Evolutionary conservation across 2,797 vertebrate genomes (phyloP).

Genomic region (Tokudaia muenninki): DNA sequence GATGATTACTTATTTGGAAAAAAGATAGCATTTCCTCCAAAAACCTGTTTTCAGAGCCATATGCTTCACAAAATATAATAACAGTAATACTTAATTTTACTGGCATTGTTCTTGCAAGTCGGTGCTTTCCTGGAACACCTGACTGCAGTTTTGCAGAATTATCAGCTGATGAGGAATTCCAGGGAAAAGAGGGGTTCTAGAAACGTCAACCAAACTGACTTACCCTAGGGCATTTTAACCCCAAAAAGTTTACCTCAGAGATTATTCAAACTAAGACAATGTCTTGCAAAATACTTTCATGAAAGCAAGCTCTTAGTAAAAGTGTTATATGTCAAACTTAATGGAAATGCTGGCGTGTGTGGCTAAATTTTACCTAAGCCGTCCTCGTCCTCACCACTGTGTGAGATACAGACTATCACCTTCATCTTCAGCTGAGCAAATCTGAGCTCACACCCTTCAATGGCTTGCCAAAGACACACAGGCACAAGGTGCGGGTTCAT

Average conservation of each 20-base stretch:
- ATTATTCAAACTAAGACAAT: constrained; percentile 8
- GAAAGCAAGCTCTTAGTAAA: neutral
- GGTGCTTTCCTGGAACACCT: neutral
- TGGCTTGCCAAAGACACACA: neutral
- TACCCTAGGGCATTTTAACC: neutral
- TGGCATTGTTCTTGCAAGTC: neutral
- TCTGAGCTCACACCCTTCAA: neutral
- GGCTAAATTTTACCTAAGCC: neutral
- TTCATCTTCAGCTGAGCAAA: neutral
- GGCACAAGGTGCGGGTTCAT: neutral
- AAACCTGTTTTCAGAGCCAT: constrained; percentile 25
- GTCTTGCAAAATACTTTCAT: constrained; percentile 37
- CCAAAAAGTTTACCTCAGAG: neutral
- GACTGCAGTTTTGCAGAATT: constrained; percentile 7
- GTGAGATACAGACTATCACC: neutral
- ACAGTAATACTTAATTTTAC: constrained; percentile 3
- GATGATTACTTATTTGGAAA: constrained; percentile 13
- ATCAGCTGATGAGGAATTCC: neutral
- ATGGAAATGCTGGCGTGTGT: neutral
- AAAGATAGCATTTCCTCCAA: neutral
- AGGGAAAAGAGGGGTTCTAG: neutral
- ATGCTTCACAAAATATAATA: neutral
- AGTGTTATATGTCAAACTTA: constrained; percentile 7
- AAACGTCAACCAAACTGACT: constrained; percentile 3
- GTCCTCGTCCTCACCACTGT: neutral